phyloP scores from a whole-genome alignment of 2,113 vertebrate genomes.

The Hucho hucho region DNA sequence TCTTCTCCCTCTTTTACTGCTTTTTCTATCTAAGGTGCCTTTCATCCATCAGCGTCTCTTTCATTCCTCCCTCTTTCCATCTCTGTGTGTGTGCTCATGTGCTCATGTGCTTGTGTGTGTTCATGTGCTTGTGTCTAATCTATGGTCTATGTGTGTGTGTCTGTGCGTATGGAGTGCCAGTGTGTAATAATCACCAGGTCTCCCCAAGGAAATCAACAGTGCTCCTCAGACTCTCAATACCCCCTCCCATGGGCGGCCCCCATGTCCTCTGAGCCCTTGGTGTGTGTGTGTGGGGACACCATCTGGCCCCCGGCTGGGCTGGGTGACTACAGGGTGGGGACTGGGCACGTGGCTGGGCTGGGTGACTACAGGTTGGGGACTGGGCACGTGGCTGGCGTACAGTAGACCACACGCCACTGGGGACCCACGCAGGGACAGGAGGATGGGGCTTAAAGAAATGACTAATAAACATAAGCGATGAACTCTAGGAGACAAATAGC shows the following conservation, averaged over 20 bases:
- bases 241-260: constrained; percentile 78
- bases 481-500: constrained; percentile 83
- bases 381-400: not conserved
- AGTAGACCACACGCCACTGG: too few relatives aligned
- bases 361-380: constrained; percentile 52
- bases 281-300: constrained; percentile 25
- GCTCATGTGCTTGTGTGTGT: constrained; percentile 1
- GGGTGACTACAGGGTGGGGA: constrained; percentile 67
- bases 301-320: constrained; percentile 70
- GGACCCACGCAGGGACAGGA: not conserved
- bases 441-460: constrained; percentile 79
- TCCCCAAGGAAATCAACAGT: constrained; percentile 97
- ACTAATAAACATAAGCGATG: constrained; percentile 91
- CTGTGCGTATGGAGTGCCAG: constrained; percentile 2
- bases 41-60: constrained; percentile 42
- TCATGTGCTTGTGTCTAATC: constrained; percentile 1
- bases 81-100: constrained; percentile 1
- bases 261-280: constrained; percentile 71
- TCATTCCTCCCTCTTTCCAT: constrained; percentile 23
- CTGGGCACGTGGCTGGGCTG: not conserved
- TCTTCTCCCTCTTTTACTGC: constrained; percentile 19
- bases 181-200: constrained; percentile 67
- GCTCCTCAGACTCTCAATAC: constrained; percentile 75
- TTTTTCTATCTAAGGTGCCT: constrained; percentile 31
- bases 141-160: constrained; percentile 1